Evolutionary conservation across 2,113 vertebrate genomes (phyloP).

Genomic region (Mastomys natalensis): DNA sequence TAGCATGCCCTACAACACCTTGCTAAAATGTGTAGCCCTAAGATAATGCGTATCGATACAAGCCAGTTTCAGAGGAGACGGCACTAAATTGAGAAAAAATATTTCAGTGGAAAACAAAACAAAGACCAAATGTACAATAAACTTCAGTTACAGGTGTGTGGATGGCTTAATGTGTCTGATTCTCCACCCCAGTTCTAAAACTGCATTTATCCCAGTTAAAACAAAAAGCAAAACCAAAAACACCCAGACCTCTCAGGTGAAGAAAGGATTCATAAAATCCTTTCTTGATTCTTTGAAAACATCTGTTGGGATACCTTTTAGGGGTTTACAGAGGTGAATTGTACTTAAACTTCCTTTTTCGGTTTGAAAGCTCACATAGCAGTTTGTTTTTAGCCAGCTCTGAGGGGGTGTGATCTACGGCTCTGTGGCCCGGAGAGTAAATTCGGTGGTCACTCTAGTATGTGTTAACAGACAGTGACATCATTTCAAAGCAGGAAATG

Average conservation of each 20-base stretch:
- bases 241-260: background rate
- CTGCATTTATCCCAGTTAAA: background rate
- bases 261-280: background rate
- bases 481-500: conserved; percentile 70
- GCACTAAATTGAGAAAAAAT: background rate
- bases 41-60: background rate
- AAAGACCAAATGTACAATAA: background rate
- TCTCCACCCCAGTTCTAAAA: background rate
- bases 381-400: background rate
- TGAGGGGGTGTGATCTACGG: conserved; percentile 2
- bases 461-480: conserved; percentile 81
- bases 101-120: background rate
- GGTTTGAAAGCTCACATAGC: background rate
- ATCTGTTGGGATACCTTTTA: background rate
- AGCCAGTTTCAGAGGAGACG: background rate
- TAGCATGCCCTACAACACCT: background rate
- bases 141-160: background rate
- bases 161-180: background rate
- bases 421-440: background rate
- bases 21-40: background rate
- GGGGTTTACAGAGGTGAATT: background rate
- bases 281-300: background rate
- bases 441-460: conserved; percentile 60
- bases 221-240: background rate
- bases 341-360: background rate